Evolutionary conservation across 1,140 invertebrate genomes (phyloP).

Genomic region (Zaprionus davidi): DNA sequence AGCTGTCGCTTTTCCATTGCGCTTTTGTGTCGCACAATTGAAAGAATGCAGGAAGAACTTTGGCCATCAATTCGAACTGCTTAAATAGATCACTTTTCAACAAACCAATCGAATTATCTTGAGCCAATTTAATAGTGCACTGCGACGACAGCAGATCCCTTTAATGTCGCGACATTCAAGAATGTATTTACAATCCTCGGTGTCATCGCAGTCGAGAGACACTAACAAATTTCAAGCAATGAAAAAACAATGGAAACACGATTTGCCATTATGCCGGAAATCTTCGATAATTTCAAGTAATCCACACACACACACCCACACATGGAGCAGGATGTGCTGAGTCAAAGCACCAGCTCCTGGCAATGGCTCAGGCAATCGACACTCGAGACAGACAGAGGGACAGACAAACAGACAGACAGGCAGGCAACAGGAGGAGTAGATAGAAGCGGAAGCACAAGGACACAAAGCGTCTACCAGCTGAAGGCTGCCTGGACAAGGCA

Average conservation of each 20-base stretch:
- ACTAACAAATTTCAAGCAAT: conserved; percentile 51
- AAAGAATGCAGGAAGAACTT: conserved; percentile 14
- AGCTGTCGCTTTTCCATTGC: conserved; percentile 1
- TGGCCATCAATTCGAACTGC: conserved; percentile 27
- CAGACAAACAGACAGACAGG: not conserved
- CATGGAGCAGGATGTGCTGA: conserved; percentile 28
- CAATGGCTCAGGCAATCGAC: conserved; percentile 60
- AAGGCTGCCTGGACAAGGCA: conserved; percentile 26
- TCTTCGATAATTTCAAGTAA: conserved; percentile 77
- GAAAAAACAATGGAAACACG: conserved; percentile 53
- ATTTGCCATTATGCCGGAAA: conserved; percentile 69
- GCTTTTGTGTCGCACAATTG: conserved; percentile 4
- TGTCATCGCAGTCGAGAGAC: conserved; percentile 40
- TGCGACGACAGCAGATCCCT: conserved; percentile 19
- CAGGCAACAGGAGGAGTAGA: conserved; percentile 7
- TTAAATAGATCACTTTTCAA: conserved; percentile 27
- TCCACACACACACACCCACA: conserved; percentile 39
- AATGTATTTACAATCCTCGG: conserved; percentile 31
- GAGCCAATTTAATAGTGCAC: conserved; percentile 38
- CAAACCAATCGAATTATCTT: conserved; percentile 37
- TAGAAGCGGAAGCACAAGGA: conserved; percentile 34
- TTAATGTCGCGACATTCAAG: conserved; percentile 21
- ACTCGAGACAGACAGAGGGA: conserved; percentile 37
- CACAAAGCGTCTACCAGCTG: conserved; percentile 41
- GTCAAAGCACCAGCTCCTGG: conserved; percentile 34